Evolutionary conservation across 2,113 vertebrate genomes (phyloP).

Genomic region (Centropristis striata): DNA sequence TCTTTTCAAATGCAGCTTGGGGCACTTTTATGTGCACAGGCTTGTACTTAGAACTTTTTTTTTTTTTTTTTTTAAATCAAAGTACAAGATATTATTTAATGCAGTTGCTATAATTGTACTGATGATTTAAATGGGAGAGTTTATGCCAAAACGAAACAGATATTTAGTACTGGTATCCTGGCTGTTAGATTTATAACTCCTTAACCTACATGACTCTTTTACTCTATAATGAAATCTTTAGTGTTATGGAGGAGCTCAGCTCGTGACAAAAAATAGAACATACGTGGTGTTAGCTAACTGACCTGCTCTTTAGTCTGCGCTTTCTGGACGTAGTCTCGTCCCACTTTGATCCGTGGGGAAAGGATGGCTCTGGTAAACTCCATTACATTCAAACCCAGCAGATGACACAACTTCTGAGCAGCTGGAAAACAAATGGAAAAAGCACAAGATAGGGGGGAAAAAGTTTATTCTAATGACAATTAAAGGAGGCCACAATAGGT

Average conservation of each 20-base stretch:
- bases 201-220: neutral
- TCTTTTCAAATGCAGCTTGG: neutral
- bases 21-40: neutral
- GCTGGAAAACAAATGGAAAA: constrained; percentile 79
- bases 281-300: constrained; percentile 19
- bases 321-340: constrained; percentile 98
- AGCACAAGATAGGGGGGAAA: neutral
- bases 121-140: neutral
- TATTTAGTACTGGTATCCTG: neutral
- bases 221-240: neutral
- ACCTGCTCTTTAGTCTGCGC: constrained; percentile 99
- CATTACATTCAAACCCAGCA: constrained; percentile 98
- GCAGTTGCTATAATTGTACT: neutral
- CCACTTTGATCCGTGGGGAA: constrained; percentile 98
- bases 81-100: neutral
- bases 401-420: constrained; percentile 98
- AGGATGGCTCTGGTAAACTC: constrained; percentile 98
- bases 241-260: neutral
- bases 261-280: neutral
- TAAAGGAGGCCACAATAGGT: neutral
- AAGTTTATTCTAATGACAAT: neutral
- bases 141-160: neutral
- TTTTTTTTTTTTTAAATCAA: neutral
- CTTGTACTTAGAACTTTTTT: neutral
- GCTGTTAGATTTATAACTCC: neutral